Percentiles rank a stretch among this genome's conserved stretches.
Conservation (phyloP, 2,113 vertebrate genomes). For the Scartelaos histophorus region DNA sequence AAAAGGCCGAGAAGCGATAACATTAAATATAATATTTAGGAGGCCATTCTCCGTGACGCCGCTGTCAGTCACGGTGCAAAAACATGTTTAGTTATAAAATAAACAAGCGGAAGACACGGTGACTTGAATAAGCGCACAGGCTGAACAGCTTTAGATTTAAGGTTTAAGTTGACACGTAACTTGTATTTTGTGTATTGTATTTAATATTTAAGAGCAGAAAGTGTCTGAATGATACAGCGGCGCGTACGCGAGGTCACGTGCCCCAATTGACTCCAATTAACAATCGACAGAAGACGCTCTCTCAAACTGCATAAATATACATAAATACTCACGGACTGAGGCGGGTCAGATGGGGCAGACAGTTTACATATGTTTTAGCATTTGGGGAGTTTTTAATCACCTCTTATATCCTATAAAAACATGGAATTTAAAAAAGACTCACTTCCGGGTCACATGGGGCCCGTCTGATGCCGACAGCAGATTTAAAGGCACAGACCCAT, state of each 20-base stretch:
- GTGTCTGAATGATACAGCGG: not conserved
- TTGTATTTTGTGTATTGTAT: too few relatives aligned
- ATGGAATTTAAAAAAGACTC: too few relatives aligned
- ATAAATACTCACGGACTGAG: not conserved
- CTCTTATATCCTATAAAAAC: not conserved
- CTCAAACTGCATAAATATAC: not conserved
- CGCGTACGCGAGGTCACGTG: not conserved
- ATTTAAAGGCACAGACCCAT: not conserved
- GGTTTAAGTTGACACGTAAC: not conserved
- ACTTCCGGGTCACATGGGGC: not conserved
- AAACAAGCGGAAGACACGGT: not conserved
- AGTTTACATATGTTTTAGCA: not conserved
- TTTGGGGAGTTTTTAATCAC: not conserved
- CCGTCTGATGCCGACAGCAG: not conserved
- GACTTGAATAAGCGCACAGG: not conserved
- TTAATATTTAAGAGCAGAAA: not conserved
- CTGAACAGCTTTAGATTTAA: too few relatives aligned
- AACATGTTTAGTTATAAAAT: not conserved
- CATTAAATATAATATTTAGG: not conserved
- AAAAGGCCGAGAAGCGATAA: conserved; percentile 11
- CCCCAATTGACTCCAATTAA: not conserved
- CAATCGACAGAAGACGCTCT: not conserved
- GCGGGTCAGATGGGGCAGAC: not conserved
- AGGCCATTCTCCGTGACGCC: not conserved
- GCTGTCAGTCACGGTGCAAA: not conserved